Base-by-base conservation (phyloP, 2,113 vertebrate species). In the Ochotona curzoniae region DNA sequence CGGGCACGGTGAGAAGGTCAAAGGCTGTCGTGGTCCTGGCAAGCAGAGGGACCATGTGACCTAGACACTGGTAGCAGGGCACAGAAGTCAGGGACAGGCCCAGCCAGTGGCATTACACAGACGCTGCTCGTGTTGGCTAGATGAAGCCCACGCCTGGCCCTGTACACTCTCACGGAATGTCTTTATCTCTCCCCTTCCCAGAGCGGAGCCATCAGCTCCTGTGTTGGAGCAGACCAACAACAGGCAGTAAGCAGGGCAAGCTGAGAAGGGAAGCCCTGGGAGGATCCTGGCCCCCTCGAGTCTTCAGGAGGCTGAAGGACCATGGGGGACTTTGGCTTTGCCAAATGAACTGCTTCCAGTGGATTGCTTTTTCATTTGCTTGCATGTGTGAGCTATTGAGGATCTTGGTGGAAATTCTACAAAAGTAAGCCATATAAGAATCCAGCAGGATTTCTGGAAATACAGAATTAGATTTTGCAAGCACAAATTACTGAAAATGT, bases 131-230 rank as follows among this genome's bases (percentile, higher is more conserved):
- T 23, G 4, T 17, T 1, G 17, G 30, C 51, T 4, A 4, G 2
- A 1, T 18, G 30, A n/a, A 51, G 28, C 35, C 82, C 44, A 32
- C 54, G 0, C 7, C 32, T 4, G 4, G 25, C 20, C 2, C 44
- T 8, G 1, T 9, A 1, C 1, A 26, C 20, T 44, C 7, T 25
- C 20, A 10, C 32, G 17, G 1, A 0, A 6, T 2, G 1, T 0
- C 54, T 30, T 26, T 25, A 38, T 10, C 15, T 11, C 44, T 71
- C 28, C 30, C 5, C 18, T 38, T 21, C 35, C 9, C 30, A 57
- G 54, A 18, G 54, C 13, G 14, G 54, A 57, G 18, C 54, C 17
- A 18, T 18, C 14, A 57, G 54, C 38, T 44, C 38, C 38, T 44
- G 38, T 44, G 4, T 44, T 12, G 54, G 54, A 57, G 54, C 4